Evolutionary conservation across 1,140 invertebrate genomes (phyloP).

Genomic region (Drosophila melanogaster): DNA sequence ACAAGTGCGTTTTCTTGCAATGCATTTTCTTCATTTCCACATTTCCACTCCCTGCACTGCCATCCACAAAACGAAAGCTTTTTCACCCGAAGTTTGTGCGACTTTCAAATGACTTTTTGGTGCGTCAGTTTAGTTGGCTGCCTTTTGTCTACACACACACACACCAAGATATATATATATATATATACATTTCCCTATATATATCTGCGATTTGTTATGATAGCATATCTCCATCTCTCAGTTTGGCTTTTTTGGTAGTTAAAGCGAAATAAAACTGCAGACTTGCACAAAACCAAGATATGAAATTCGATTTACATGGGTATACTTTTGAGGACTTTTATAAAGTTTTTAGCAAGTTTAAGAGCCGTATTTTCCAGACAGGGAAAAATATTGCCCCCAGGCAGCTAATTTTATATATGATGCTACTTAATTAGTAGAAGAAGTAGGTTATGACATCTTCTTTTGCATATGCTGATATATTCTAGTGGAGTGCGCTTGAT

Average conservation of each 20-base stretch:
- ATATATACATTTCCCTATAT: neutral
- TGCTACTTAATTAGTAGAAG: no score
- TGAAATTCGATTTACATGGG: conserved; percentile 13
- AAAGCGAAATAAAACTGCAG: conserved; percentile 15
- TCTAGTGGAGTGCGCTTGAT: no score
- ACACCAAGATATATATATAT: neutral
- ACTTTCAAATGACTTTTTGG: conserved; percentile 58
- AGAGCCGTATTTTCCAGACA: neutral
- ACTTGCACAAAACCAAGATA: conserved; percentile 13
- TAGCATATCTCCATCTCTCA: conserved; percentile 5
- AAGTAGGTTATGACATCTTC: no score
- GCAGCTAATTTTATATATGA: no score
- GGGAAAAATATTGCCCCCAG: no score
- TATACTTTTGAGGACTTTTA: conserved; percentile 9
- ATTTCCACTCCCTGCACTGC: neutral
- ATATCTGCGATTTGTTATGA: conserved; percentile 32
- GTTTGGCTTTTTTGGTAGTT: conserved; percentile 1
- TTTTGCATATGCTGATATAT: no score
- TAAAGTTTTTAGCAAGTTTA: neutral
- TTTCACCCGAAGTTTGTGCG: conserved; percentile 30
- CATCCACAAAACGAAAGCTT: conserved; percentile 8
- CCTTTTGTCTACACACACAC: conserved; percentile 24
- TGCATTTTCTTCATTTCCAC: conserved; percentile 19
- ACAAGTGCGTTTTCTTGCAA: conserved; percentile 39
- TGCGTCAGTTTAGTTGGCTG: conserved; percentile 35